Evolutionary conservation across 2,797 vertebrate genomes (phyloP), one percentile per base, ranked within the genome.

Genomic region (Acanthurus leucopareius): DNA sequence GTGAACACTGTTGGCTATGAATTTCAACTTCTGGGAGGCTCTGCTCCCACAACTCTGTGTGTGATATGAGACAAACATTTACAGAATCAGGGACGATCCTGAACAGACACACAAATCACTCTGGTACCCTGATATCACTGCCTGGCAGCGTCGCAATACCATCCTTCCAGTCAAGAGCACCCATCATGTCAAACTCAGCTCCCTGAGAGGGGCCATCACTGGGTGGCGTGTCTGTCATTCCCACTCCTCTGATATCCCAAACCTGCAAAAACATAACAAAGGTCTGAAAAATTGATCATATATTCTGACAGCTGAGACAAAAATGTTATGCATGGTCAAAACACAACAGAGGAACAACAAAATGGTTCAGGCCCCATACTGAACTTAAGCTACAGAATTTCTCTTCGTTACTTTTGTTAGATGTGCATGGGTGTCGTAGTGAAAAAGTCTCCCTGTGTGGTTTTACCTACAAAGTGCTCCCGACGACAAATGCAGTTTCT

Each of bases 81-180:
- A 38, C 17, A 79, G 5, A 71, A 47, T 40, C 28, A 45, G 9
- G 2, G 11, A 61, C 7, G 6, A 70, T 49, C 11, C 14, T 28
- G 51, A n/a, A 52, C 22, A 52, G 17, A 38, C 59, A 58, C 53
- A 67, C 0, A 56, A 62, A 66, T 44, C 17, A 77, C 38, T 61
- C 15, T 38, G 71, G 48, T 94, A 97, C 97, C 95, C 93, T 93
- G 82, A 96, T 94, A 84, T 95, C 93, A 89, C 96, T 97, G 70
- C 96, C 96, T 48, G 95, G 96, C 77, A 97, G 92, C 1, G 96
- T 96, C 48, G 95, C 96, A 73, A 96, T 95, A 64, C 95, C 94
- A 3, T 96, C 96, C 88, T 96, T 96, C 96, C 96, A 97, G 80
- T 97, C 95, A 84, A 97, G 93, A 68, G 96, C 96, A 60, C 91